A percentile compares a stretch with the other conserved stretches of the same genome.
Conservation (phyloP, 2,888 invertebrate species). For the Arge pagana region DNA sequence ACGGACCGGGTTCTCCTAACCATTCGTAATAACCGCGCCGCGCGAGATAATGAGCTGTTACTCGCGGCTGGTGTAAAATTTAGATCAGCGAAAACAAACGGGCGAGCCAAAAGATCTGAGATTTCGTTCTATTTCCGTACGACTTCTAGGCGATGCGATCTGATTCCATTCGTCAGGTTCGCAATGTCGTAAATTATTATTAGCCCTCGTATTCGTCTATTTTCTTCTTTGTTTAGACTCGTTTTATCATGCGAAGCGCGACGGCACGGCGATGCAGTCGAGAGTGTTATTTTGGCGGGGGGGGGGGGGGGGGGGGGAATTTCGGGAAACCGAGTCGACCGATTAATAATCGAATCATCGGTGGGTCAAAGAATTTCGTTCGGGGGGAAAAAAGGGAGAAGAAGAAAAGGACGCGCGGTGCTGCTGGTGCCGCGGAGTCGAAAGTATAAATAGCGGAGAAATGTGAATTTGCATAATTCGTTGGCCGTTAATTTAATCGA, state of each 20-base stretch:
- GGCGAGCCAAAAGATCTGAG: slow-evolving; percentile 47
- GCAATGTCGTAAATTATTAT: slow-evolving; percentile 50
- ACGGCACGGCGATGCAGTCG: not conserved
- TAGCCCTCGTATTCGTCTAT: slow-evolving; percentile 35
- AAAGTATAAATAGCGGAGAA: no score
- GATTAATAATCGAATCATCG: no score
- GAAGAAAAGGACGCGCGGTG: no score
- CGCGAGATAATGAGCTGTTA: not conserved
- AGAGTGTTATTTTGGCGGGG: not conserved
- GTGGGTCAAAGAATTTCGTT: no score
- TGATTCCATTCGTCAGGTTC: slow-evolving; percentile 46
- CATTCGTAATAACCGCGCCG: not conserved
- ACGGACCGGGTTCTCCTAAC: not conserved
- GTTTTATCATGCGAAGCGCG: not conserved
- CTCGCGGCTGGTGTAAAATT: slow-evolving; percentile 1
- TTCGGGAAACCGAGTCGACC: not conserved
- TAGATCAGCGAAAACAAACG: slow-evolving; percentile 28
- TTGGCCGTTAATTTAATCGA: no score
- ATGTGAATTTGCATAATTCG: no score
- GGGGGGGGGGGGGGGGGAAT: not conserved
- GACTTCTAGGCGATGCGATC: slow-evolving; percentile 35
- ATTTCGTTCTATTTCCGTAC: slow-evolving; percentile 48
- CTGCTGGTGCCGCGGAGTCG: no score
- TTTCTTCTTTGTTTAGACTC: not conserved
- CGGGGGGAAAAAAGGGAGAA: no score